These are phyloP conservation scores for Lates calcarifer DNA, from an alignment of 2,113 vertebrate species.

Conservation along the genomic window DNA sequence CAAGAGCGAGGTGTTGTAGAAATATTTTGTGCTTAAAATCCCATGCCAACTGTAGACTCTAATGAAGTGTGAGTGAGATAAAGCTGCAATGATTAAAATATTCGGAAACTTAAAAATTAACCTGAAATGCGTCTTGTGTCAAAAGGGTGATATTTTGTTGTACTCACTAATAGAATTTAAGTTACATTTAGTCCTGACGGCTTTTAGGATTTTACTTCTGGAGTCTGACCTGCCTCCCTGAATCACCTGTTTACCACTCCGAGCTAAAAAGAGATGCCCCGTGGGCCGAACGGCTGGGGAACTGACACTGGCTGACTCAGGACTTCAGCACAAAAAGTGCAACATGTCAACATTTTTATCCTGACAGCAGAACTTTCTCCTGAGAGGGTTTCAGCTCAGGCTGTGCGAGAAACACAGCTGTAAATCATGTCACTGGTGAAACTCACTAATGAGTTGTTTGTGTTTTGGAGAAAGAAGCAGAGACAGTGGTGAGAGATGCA, in stretches of 20 bases:
- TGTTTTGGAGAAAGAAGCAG: background rate
- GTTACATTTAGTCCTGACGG: background rate
- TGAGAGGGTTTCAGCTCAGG: slow-evolving; percentile 30
- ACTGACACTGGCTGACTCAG: slow-evolving; percentile 53
- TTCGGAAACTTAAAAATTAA: background rate
- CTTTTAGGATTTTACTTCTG: background rate
- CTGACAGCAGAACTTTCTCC: slow-evolving; percentile 49
- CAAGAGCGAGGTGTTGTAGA: too few relatives aligned
- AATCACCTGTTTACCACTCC: slow-evolving; percentile 22
- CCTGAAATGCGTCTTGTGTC: background rate
- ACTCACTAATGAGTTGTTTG: background rate
- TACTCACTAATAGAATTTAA: background rate
- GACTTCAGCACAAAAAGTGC: slow-evolving; percentile 38
- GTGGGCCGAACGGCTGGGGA: background rate
- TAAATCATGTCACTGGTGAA: slow-evolving; percentile 3
- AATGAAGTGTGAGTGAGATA: background rate
- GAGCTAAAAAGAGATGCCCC: slow-evolving; percentile 38
- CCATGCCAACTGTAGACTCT: too few relatives aligned
- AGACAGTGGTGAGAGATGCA: background rate
- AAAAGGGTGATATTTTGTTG: background rate
- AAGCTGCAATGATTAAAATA: background rate
- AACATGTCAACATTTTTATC: slow-evolving; percentile 37
- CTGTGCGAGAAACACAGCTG: slow-evolving; percentile 20
- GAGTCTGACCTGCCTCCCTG: background rate
- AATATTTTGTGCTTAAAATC: too few relatives aligned